Percentiles rank a stretch among this genome's conserved stretches.
These are phyloP conservation scores for Drymonia ruficornis DNA, from an alignment of 2,888 invertebrate species.

Conservation along the genomic window DNA sequence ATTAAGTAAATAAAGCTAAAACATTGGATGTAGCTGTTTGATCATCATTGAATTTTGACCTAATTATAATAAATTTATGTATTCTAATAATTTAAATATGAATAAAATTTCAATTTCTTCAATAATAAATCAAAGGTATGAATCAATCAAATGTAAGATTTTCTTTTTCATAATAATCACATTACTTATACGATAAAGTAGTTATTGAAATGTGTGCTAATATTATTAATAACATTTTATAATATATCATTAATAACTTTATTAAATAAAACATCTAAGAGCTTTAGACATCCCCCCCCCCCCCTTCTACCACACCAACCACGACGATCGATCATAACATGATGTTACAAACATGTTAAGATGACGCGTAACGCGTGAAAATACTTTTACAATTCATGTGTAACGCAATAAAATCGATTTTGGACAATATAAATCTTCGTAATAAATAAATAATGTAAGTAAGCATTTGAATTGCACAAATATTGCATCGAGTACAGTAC, in stretches of 20 bases:
- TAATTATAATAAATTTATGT: constrained; percentile 22
- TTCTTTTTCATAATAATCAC: background rate
- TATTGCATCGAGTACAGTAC: background rate
- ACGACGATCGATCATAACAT: background rate
- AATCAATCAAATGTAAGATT: too few species aligned
- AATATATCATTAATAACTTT: too few species aligned
- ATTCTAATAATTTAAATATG: constrained; percentile 13
- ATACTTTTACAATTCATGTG: too few species aligned
- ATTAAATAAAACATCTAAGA: too few species aligned
- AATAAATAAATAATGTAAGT: background rate
- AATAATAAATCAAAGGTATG: background rate
- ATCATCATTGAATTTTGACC: constrained; percentile 33
- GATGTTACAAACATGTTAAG: too few species aligned
- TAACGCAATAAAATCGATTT: background rate
- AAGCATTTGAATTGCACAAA: background rate
- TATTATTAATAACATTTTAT: background rate
- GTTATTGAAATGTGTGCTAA: background rate
- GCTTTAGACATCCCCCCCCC: too few species aligned
- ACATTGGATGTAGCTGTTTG: constrained; percentile 43
- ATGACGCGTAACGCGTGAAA: too few species aligned
- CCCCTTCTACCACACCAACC: background rate
- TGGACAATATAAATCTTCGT: background rate
- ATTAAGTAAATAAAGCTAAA: constrained; percentile 42
- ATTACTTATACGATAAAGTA: too few species aligned
- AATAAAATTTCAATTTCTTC: constrained; percentile 8